Evolutionary conservation across 92 coral and sea anemone species (phyloP), one percentile per base, ranked within the genome.

Genomic region (Isaurus tuberculatus): DNA sequence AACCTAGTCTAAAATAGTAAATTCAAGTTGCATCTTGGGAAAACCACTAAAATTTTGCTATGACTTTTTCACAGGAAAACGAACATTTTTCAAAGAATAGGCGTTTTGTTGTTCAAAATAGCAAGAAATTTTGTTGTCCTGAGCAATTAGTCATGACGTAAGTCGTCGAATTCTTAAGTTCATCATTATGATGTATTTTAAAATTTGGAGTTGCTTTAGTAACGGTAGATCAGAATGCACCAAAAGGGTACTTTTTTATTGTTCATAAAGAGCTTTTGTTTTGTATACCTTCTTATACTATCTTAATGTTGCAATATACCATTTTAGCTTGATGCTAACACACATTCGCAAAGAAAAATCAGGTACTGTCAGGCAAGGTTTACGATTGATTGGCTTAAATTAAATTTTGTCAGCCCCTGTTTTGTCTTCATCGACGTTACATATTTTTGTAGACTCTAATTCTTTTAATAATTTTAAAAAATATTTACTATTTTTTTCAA

Each of bases 121-220:
- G 69, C 69, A 64, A 26, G 19, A 27, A 64, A 30, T 64, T 64
- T 27, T 34, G 69, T 36, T 64, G 37, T 30, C 69, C 69, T 26
- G 36, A 17, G 33, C 69, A 26, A 4, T 26, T 64, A 64, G 33
- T 27, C 17, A 27, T 64, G 69, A 64, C 14, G 36, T 34, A 64
- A 30, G 69, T 64, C 17, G 69, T 64, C 19, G 27, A 64, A 64
- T 64, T 64, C 69, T 36, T 26, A 28, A 64, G 69, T 64, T 64
- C 69, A 64, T 51, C 16, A 36, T 36, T 36, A 3, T 36, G 3
- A 36, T 36, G 8, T 36, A 51, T 51, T 51, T 51, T n/a, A n/a
- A n/a, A 51, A 51, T 51, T 51, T 14, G 16, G 20, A 14, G 58
- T 51, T 14, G 58, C 5, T 51, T 16, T 51, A 51, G 20, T 51